Base-by-base conservation (phyloP, 2,797 vertebrate genomes). In the Craterocephalus amniculus region DNA sequence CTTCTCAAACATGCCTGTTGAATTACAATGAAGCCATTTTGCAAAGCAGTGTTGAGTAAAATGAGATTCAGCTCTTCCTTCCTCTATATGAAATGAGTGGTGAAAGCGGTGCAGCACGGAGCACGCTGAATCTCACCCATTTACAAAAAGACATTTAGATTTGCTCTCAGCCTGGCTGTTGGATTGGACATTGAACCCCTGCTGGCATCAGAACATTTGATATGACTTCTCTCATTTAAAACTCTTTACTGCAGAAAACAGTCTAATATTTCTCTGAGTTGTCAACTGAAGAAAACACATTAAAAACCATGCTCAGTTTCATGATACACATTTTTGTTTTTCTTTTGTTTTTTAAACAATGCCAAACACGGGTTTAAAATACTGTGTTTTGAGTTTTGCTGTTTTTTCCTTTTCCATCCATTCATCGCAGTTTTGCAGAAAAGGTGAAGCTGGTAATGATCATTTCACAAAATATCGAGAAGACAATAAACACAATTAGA, bases 71-170 rank as follows among this genome's bases (percentile, higher is more conserved):
- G 32, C 38, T 10, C n/a, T 31, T n/a, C 31, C 66, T 78, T 78
- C 63, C 45, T 76, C 76, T 57, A 11, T 59, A 59, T 40, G 26
- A 79, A 78, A 77, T 62, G 63, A 74, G 64, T 65, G 54, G 52
- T 24, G 60, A 31, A 43, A 55, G 8, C 48, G 1, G 35, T 70
- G 79, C 59, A 8, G 84, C 11, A 45, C 55, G n/a, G 57, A 76
- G 26, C 67, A 72, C 8, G 57, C 34, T 38, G 11, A 55, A 43
- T 1, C 4, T 14, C 24, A 27, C 24, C 76, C 57, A 49, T 74
- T 80, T 34, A 79, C 55, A 65, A 56, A 77, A 76, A 61, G 54
- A 18, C 51, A 73, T 82, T 76, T 77, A 62, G 56, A 67, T 71
- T 49, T 63, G 18, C 70, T 38, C 68, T 71, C 56, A 67, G 60